phyloP scores from a whole-genome alignment of 2,888 invertebrate species.

The Noctua fimbriata region DNA sequence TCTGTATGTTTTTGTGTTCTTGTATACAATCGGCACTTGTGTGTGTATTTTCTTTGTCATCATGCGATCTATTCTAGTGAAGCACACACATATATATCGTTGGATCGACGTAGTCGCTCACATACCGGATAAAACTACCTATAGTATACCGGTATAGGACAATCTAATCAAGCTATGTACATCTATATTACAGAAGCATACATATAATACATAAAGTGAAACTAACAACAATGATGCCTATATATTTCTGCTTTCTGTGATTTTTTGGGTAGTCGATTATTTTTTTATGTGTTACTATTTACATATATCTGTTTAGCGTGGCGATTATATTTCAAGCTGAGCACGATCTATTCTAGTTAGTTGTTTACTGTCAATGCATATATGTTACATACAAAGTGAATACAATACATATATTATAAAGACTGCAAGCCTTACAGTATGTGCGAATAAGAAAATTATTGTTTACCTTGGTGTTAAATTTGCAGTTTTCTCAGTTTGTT shows the following conservation, averaged over 20 bases:
- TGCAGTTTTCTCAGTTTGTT: constrained; percentile 48
- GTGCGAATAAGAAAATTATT: constrained; percentile 51
- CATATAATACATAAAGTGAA: constrained; percentile 71
- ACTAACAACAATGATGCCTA: constrained; percentile 60
- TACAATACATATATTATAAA: constrained; percentile 33
- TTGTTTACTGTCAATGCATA: constrained; percentile 67
- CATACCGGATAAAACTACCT: constrained; percentile 86
- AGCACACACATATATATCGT: constrained; percentile 82
- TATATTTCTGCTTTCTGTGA: constrained; percentile 46
- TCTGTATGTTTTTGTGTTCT: constrained; percentile 73
- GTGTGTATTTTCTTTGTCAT: constrained; percentile 75
- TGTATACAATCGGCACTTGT: constrained; percentile 73
- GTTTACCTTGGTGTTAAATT: constrained; percentile 53
- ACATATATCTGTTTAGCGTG: constrained; percentile 63
- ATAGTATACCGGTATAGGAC: constrained; percentile 62
- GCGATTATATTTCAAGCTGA: constrained; percentile 61
- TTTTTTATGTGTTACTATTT: constrained; percentile 60
- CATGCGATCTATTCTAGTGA: constrained; percentile 85
- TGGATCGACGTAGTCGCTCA: constrained; percentile 85
- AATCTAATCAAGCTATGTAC: constrained; percentile 76
- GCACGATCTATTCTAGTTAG: constrained; percentile 50
- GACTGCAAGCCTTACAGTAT: constrained; percentile 53
- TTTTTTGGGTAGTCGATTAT: constrained; percentile 29
- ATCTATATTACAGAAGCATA: constrained; percentile 77
- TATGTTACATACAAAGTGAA: constrained; percentile 61